phyloP scores from a whole-genome alignment of 2,888 invertebrate genomes.

The Pocota personata region DNA sequence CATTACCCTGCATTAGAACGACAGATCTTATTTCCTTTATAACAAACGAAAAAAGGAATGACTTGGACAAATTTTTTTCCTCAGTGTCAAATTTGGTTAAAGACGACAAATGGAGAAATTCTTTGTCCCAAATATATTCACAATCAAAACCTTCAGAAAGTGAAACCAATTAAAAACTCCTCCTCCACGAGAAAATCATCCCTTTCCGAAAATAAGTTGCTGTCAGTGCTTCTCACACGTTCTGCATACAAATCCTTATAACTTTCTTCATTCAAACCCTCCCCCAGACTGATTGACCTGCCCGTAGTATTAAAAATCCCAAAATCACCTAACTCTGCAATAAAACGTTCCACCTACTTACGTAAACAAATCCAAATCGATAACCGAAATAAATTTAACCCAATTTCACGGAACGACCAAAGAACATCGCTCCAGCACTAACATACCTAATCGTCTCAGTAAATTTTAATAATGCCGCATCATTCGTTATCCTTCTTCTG shows the following conservation, averaged over 20 bases:
- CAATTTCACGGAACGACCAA: slow-evolving; percentile 46
- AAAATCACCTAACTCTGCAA: neutral
- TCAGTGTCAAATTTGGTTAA: too few species aligned
- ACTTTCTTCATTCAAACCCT: neutral
- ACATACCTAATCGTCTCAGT: slow-evolving; percentile 67
- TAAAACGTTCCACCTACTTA: slow-evolving; percentile 1
- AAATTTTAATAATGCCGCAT: slow-evolving; percentile 70
- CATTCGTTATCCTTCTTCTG: slow-evolving; percentile 66
- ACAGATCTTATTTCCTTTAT: too few species aligned
- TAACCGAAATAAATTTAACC: slow-evolving; percentile 64
- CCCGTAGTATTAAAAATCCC: neutral
- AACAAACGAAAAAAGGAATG: too few species aligned
- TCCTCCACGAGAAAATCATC: too few species aligned
- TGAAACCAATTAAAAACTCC: too few species aligned
- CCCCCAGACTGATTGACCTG: neutral
- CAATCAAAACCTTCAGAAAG: too few species aligned
- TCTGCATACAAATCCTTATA: neutral
- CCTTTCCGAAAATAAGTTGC: neutral
- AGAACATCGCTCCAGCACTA: slow-evolving; percentile 29
- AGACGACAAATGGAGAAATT: too few species aligned
- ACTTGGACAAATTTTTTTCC: too few species aligned
- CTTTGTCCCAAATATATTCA: too few species aligned
- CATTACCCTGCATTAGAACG: too few species aligned
- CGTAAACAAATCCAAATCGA: slow-evolving; percentile 51
- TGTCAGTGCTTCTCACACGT: neutral